A percentile compares a stretch with the other conserved stretches of the same genome.
Conservation (phyloP, 2,113 vertebrate species). For the Glaucomys volans region DNA sequence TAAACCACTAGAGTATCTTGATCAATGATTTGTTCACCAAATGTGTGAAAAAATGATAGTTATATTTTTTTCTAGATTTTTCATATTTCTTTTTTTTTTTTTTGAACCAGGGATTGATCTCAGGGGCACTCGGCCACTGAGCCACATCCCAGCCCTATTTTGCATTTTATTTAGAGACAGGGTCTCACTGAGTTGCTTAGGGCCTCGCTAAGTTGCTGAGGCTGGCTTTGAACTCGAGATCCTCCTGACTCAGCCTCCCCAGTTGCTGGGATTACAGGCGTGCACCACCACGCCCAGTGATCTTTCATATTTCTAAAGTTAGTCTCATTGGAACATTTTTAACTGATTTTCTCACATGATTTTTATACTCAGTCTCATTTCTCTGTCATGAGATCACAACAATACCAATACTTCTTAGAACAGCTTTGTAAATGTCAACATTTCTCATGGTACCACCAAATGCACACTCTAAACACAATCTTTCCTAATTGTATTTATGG, state of each 20-base stretch:
- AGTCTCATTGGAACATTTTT: neutral
- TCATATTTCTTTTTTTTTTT: slow-evolving; percentile 6
- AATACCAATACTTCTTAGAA: neutral
- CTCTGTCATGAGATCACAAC: neutral
- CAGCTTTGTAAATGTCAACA: neutral
- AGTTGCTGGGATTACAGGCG: too few relatives aligned
- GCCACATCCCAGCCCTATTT: too few relatives aligned
- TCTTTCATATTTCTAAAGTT: slow-evolving; percentile 5
- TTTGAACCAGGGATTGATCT: too few relatives aligned
- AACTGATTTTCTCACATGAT: neutral
- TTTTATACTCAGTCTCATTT: neutral
- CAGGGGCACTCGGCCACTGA: too few relatives aligned
- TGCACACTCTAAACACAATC: neutral
- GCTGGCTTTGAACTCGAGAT: too few relatives aligned
- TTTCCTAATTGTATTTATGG: neutral
- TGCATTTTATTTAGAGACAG: too few relatives aligned
- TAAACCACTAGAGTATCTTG: slow-evolving; percentile 3
- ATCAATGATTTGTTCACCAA: slow-evolving; percentile 29
- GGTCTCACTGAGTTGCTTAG: too few relatives aligned
- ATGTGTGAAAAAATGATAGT: neutral
- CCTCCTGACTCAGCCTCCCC: too few relatives aligned
- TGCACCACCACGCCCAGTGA: too few relatives aligned
- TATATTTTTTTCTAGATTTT: neutral
- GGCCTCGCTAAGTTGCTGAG: too few relatives aligned
- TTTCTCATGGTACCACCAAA: neutral